Conservation (phyloP, 2,113 vertebrate genomes). For the Eudyptes chrysolophus region DNA sequence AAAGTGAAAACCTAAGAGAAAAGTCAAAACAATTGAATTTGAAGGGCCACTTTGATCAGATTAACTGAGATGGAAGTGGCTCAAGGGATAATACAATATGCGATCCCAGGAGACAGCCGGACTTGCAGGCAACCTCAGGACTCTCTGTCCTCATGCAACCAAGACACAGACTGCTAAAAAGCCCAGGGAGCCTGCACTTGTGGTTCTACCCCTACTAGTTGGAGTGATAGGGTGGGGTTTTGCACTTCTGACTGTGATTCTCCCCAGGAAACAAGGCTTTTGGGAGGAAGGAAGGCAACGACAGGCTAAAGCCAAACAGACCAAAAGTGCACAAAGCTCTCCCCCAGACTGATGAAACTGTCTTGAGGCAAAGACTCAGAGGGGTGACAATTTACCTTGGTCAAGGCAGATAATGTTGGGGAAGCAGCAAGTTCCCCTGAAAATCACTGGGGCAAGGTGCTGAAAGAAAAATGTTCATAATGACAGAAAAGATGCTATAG, state of each 20-base stretch:
- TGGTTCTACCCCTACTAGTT: background rate
- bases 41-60: background rate
- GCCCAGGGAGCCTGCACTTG: background rate
- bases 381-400: background rate
- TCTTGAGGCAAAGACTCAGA: background rate
- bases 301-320: background rate
- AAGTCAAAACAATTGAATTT: conserved; percentile 7
- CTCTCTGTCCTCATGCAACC: background rate
- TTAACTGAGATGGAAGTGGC: background rate
- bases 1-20: conserved; percentile 21
- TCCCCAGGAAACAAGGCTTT: background rate
- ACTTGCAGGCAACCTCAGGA: background rate
- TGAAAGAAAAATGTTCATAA: background rate
- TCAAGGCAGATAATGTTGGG: background rate
- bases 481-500: background rate
- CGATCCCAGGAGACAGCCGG: background rate
- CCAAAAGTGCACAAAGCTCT: background rate
- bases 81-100: background rate
- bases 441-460: background rate
- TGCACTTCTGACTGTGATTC: background rate
- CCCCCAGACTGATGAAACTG: background rate
- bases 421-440: background rate
- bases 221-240: background rate
- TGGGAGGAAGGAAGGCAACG: background rate
- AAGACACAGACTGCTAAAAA: background rate